Evolutionary conservation across 2,888 invertebrate species (phyloP), one percentile per base, ranked within the genome.

Genomic region (Sarcophaga rosellei): DNA sequence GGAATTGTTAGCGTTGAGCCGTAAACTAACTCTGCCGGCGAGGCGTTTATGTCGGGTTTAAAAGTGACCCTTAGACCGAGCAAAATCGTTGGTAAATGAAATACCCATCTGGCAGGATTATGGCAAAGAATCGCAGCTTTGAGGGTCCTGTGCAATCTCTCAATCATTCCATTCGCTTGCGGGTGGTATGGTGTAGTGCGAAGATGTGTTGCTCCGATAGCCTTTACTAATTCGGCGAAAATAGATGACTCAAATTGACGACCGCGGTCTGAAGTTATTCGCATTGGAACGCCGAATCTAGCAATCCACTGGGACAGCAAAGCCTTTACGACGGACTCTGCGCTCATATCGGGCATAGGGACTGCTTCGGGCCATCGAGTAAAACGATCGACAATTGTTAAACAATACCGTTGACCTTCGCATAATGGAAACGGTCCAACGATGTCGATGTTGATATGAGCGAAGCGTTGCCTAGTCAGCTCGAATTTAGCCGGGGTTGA

Each of bases 81-180:
- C 21, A 78, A 23, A 45, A 78, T 61, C n/a, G 44, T 77, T 12
- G 69, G 61, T 11, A 77, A 35, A 10, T 61, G 70, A 23, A 57
- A 45, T 44, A 35, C 0, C 1, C 61, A 53, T 17, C 15, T 53
- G 15, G 17, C 17, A 12, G 53, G 17, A 59, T 35, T 59, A 44
- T 61, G 59, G 2, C 10, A 21, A 10, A 21, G 20, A 2, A 61
- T 61, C 10, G 21, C 59, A 11, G 85, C 4, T 25, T 77, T 81
- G 2, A 77, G 74, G 2, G 45, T 57, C 57, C 57, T 12, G 5
- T 84, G 84, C 57, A 62, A 79, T 23, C 73, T 75, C 23, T 80
- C 84, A n/a, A 80, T 44, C 1, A 84, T n/a, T 0, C 77, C 69
- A n/a, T 84, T 84, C 2, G 68, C 12, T 57, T 78, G 85, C 4